Evolutionary conservation across 2,797 vertebrate genomes (phyloP).

Genomic region (Poeciliopsis turneri): DNA sequence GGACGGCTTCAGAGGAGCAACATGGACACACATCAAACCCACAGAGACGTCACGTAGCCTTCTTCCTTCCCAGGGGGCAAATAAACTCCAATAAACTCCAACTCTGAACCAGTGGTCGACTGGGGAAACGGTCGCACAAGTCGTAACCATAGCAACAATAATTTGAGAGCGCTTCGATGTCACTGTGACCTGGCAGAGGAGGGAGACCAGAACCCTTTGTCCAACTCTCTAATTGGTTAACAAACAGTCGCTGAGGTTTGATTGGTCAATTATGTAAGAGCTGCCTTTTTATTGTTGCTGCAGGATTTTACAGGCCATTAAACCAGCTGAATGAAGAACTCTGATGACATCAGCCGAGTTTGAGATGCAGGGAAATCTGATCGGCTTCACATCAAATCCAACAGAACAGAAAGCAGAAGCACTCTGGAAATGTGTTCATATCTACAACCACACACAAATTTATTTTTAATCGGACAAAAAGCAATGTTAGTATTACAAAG

Average conservation of each 20-base stretch:
- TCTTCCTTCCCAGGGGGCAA: not conserved
- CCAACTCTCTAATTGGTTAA: conserved; percentile 10
- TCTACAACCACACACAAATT: too few species aligned
- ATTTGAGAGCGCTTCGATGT: conserved; percentile 5
- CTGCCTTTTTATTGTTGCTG: conserved; percentile 1
- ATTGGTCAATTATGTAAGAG: not conserved
- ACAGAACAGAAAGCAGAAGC: not conserved
- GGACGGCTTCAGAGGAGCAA: not conserved
- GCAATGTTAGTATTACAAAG: too few species aligned
- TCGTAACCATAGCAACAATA: conserved; percentile 40
- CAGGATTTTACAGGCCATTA: not conserved
- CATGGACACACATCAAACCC: not conserved
- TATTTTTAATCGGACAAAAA: too few species aligned
- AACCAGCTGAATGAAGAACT: conserved; percentile 8
- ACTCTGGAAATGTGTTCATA: too few species aligned
- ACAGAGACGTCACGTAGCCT: not conserved
- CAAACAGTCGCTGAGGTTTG: too few species aligned
- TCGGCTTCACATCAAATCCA: too few species aligned
- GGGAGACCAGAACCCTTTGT: conserved; percentile 20
- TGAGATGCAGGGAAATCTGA: not conserved
- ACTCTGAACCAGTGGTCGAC: conserved; percentile 14
- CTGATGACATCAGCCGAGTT: not conserved
- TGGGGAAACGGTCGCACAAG: not conserved
- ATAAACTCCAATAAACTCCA: not conserved
- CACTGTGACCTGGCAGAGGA: not conserved